A percentile compares a stretch with the other conserved stretches of the same genome.
Evolutionary conservation across 35 echinoderm and acorn worm species (phyloP).

Genomic region (Acanthaster planci): DNA sequence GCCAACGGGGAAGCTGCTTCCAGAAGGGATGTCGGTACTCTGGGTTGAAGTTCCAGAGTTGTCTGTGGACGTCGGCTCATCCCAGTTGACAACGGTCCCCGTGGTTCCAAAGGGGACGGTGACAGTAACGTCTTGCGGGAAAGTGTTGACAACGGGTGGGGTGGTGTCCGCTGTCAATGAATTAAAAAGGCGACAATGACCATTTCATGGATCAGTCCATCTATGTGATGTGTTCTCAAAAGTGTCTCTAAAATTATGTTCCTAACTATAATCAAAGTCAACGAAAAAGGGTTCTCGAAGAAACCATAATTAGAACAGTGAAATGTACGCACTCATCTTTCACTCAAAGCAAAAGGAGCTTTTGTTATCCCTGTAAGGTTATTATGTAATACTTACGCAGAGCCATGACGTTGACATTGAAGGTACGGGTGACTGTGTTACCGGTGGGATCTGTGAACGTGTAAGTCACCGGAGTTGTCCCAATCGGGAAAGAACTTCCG

Average conservation of each 20-base stretch:
- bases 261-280: too few species aligned
- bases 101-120: constrained; percentile 36
- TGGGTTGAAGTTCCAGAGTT: constrained; percentile 31
- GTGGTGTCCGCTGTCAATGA: not conserved
- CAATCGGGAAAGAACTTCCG: constrained; percentile 22
- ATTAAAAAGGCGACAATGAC: not conserved
- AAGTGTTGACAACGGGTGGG: not conserved
- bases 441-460: constrained; percentile 27
- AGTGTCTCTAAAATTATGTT: too few species aligned
- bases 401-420: constrained; percentile 39
- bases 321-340: too few species aligned
- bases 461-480: constrained; percentile 40
- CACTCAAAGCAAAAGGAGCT: too few species aligned
- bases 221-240: too few species aligned
- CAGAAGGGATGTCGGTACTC: constrained; percentile 13
- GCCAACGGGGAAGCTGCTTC: constrained; percentile 35
- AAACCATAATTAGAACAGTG: too few species aligned
- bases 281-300: too few species aligned
- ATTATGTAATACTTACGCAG: not conserved
- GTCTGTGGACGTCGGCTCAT: constrained; percentile 67
- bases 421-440: constrained; percentile 29
- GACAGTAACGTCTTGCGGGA: not conserved
- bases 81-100: constrained; percentile 37
- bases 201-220: too few species aligned
- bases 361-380: too few species aligned